Percentiles rank a stretch among this genome's conserved stretches.
phyloP scores from a whole-genome alignment of 2,113 vertebrate species.

The Gymnocephalus cernua region DNA sequence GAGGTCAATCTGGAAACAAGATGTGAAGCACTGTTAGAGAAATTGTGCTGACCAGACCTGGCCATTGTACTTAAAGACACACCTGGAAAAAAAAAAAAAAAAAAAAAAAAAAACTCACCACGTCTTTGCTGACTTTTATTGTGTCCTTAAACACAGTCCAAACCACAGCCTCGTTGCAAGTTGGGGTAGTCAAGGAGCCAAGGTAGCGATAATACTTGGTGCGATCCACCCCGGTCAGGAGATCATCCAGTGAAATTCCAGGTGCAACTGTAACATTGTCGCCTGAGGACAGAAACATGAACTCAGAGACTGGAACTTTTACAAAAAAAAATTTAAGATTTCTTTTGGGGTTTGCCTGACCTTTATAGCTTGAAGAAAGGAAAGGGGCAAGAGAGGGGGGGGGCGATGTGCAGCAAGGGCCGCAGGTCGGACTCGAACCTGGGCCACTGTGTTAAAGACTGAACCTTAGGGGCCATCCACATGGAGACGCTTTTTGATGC shows the following conservation, averaged over 20 bases:
- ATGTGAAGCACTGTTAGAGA: not conserved
- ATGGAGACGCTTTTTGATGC: no score
- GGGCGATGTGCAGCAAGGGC: no score
- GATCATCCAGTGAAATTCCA: slow-evolving; percentile 67
- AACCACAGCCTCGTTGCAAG: slow-evolving; percentile 78
- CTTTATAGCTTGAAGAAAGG: no score
- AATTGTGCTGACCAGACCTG: not conserved
- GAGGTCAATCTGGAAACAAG: slow-evolving; percentile 68
- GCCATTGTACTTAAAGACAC: not conserved
- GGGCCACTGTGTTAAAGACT: no score
- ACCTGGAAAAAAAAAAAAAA: not conserved
- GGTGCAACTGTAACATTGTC: no score
- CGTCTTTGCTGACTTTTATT: slow-evolving; percentile 72
- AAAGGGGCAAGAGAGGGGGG: no score
- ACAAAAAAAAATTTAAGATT: no score
- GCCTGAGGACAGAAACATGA: no score
- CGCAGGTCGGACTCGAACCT: no score
- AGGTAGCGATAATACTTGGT: slow-evolving; percentile 80
- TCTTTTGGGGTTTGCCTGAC: no score
- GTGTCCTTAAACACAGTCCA: slow-evolving; percentile 85
- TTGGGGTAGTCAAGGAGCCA: slow-evolving; percentile 82
- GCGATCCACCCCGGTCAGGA: slow-evolving; percentile 66
- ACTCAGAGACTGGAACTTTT: no score
- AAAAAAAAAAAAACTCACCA: slow-evolving; percentile 79
- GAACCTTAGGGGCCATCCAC: no score